Evolutionary conservation across 2,113 vertebrate species (phyloP).

Genomic region (Gymnorhina tibicen): DNA sequence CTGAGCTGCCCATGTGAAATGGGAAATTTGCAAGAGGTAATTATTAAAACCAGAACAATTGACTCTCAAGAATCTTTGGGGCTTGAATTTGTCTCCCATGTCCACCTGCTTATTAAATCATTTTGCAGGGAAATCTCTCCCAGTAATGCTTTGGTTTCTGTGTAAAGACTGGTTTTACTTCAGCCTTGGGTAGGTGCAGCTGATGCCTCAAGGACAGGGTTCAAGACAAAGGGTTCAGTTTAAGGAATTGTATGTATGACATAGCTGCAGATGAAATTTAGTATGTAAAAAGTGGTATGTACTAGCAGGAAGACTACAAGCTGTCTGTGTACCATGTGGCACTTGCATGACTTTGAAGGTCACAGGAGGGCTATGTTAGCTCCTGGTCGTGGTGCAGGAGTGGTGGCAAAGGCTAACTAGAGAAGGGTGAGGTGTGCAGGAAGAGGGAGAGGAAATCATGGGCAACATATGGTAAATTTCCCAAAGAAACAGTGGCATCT

Average conservation of each 20-base stretch:
- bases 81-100: background rate
- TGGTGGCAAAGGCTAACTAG: background rate
- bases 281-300: background rate
- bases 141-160: background rate
- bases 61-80: background rate
- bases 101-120: background rate
- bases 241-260: background rate
- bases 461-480: background rate
- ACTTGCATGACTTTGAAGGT: background rate
- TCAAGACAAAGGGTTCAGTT: background rate
- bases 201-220: background rate
- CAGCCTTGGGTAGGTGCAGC: background rate
- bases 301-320: background rate
- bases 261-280: background rate
- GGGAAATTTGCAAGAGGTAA: background rate
- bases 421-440: background rate
- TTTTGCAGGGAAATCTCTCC: background rate
- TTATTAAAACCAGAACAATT: background rate
- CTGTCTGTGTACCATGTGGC: background rate
- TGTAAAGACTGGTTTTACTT: background rate
- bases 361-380: background rate
- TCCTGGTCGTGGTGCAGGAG: background rate
- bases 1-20: background rate
- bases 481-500: background rate
- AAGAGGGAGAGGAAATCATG: background rate